phyloP scores from a whole-genome alignment of 2,888 invertebrate species.

The Pyrgus malvae region DNA sequence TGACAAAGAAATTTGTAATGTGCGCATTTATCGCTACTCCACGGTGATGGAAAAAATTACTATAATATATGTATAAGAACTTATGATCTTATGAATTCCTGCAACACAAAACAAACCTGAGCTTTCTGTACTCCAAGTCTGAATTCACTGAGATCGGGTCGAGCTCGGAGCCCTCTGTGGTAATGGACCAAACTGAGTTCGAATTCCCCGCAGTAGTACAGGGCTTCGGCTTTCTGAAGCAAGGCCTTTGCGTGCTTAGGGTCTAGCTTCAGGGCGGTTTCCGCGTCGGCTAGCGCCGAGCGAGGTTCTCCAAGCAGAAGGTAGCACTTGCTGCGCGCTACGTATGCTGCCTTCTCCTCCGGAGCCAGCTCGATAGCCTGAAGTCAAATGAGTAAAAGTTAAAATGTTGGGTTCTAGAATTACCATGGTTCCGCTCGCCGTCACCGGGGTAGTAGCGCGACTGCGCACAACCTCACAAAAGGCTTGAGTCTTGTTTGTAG shows the following conservation, averaged over 20 bases:
- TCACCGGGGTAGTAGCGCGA: no score
- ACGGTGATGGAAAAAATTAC: no score
- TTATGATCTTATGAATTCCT: no score
- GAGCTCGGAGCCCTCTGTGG: conserved; percentile 91
- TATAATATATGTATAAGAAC: no score
- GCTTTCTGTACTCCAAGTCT: conserved; percentile 94
- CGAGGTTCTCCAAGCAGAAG: conserved; percentile 92
- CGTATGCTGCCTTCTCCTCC: conserved; percentile 91
- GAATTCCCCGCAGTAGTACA: conserved; percentile 95
- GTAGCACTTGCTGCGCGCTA: conserved; percentile 94
- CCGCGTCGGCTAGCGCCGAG: conserved; percentile 91
- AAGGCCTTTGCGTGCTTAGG: conserved; percentile 84
- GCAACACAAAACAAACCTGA: conserved; percentile 67
- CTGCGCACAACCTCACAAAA: no score
- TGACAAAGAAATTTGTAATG: no score
- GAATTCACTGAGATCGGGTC: conserved; percentile 91
- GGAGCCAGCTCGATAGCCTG: conserved; percentile 94
- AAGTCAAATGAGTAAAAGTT: neutral
- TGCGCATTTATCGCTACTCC: no score
- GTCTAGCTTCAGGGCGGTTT: conserved; percentile 88
- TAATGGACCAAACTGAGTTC: conserved; percentile 96
- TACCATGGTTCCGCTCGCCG: no score
- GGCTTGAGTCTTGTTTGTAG: no score
- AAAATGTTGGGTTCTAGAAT: no score
- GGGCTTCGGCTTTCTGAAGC: conserved; percentile 95